Percentiles rank a stretch among this genome's conserved stretches.
Evolutionary conservation across 2,797 vertebrate species (phyloP).

Genomic region (Enteromius trimaculatus): DNA sequence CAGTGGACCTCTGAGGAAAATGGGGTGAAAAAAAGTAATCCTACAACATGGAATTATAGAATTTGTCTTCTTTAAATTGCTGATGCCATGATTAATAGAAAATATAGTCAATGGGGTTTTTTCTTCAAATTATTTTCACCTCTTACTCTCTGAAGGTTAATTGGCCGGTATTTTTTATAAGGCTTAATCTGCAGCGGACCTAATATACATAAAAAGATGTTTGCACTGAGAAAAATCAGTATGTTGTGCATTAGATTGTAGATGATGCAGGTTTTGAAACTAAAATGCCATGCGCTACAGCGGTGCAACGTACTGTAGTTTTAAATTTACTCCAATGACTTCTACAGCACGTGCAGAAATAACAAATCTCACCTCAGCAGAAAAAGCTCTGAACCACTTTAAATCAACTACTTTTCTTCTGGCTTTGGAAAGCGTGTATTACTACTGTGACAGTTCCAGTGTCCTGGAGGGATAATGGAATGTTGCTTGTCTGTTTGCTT

Average conservation of each 20-base stretch:
- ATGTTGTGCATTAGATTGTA: too few relatives aligned
- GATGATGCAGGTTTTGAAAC: neutral
- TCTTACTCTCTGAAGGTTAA: neutral
- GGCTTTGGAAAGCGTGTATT: constrained; percentile 12
- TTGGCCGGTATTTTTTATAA: neutral
- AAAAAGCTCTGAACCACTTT: neutral
- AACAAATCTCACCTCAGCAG: neutral
- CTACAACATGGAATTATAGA: neutral
- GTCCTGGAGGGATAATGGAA: constrained; percentile 32
- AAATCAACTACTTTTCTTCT: neutral
- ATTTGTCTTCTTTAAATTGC: neutral
- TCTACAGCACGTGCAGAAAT: neutral
- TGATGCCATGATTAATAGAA: neutral
- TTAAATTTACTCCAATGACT: neutral
- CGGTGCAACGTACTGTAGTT: too few relatives aligned
- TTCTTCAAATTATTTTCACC: neutral
- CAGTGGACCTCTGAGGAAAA: neutral
- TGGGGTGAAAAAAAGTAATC: neutral
- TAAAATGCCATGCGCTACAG: neutral
- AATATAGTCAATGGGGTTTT: too few relatives aligned
- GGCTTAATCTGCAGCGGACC: neutral
- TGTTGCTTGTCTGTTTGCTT: constrained; percentile 40
- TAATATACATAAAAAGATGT: neutral
- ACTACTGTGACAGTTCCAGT: constrained; percentile 7
- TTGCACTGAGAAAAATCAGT: neutral